Evolutionary conservation across 2,797 vertebrate species (phyloP).

Genomic region (Arremon aurantiirostris): DNA sequence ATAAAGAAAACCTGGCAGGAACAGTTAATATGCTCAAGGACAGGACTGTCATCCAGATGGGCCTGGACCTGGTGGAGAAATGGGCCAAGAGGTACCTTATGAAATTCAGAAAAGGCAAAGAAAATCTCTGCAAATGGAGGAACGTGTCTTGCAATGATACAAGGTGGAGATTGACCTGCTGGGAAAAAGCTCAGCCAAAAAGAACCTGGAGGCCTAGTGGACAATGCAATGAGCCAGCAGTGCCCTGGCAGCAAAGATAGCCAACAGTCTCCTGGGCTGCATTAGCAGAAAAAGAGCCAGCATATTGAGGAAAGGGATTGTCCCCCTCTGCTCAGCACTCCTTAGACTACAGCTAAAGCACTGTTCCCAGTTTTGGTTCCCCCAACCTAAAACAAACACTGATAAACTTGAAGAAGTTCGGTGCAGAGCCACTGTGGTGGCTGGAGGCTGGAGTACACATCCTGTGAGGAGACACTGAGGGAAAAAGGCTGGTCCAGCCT

Average conservation of each 20-base stretch:
- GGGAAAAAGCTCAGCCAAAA: not conserved
- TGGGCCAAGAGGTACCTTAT: not conserved
- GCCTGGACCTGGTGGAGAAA: not conserved
- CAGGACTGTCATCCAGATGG: not conserved
- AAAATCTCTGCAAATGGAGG: not conserved
- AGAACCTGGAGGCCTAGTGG: too few relatives aligned
- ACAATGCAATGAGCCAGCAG: not conserved
- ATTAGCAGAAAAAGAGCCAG: not conserved
- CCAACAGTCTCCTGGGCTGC: not conserved
- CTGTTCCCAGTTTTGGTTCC: not conserved
- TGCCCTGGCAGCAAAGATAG: not conserved
- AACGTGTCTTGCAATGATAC: not conserved
- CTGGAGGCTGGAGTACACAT: not conserved
- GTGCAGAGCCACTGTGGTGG: not conserved
- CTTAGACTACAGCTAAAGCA: not conserved
- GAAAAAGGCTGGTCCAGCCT: not conserved
- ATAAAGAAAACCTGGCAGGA: not conserved
- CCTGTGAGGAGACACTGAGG: not conserved
- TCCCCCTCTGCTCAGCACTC: not conserved
- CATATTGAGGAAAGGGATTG: not conserved
- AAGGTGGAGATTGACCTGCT: not conserved
- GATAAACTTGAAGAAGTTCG: not conserved
- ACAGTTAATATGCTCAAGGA: not conserved
- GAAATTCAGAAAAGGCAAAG: not conserved
- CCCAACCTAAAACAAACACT: not conserved